These are phyloP conservation scores for Calosoma granatense DNA, from an alignment of 1,140 invertebrate genomes.

Conservation along the genomic window DNA sequence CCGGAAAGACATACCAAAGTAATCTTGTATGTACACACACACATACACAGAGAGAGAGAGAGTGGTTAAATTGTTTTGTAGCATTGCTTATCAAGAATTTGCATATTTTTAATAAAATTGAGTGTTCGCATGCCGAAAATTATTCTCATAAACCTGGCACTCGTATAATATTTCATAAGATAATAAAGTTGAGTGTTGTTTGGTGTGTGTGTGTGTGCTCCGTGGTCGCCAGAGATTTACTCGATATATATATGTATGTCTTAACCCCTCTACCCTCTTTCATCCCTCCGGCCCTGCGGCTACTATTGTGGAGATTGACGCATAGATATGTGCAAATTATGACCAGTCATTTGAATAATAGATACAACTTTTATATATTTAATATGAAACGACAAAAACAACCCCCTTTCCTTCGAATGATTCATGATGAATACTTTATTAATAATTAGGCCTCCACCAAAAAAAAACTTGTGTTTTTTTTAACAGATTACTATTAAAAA, in stretches of 20 bases:
- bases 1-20: too few species aligned
- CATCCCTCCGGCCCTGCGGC: neutral
- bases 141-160: neutral
- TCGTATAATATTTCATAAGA: constrained; percentile 8
- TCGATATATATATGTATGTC: neutral
- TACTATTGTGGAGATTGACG: neutral
- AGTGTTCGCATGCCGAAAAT: constrained; percentile 1
- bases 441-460: neutral
- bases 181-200: neutral
- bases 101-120: constrained; percentile 9
- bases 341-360: neutral
- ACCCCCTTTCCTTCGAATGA: neutral
- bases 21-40: too few species aligned
- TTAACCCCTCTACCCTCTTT: neutral
- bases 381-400: neutral
- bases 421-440: constrained; percentile 1
- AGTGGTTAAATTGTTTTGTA: constrained; percentile 2
- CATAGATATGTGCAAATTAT: neutral
- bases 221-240: neutral
- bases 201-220: neutral
- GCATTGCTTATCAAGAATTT: neutral
- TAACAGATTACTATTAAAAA: too few species aligned
- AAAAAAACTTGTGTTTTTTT: neutral
- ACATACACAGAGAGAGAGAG: too few species aligned
- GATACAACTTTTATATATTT: constrained; percentile 2